A percentile compares a stretch with the other conserved stretches of the same genome.
These are phyloP conservation scores for Stenoptilia bipunctidactyla DNA, from an alignment of 2,888 invertebrate species.

Conservation along the genomic window DNA sequence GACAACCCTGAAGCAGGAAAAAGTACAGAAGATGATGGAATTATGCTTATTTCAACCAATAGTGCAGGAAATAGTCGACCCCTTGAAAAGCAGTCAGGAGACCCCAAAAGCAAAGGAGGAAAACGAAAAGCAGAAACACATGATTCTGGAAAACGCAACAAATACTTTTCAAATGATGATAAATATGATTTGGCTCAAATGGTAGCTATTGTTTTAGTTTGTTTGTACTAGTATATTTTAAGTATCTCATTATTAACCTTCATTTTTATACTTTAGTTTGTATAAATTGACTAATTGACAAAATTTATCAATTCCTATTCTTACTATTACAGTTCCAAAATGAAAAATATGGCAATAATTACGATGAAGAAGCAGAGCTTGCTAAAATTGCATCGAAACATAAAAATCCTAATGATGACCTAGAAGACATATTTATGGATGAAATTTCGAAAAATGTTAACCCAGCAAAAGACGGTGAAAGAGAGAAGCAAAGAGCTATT, in stretches of 20 bases:
- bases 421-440: constrained; percentile 89
- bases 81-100: constrained; percentile 50
- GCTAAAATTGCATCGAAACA: constrained; percentile 78
- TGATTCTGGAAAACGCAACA: constrained; percentile 76
- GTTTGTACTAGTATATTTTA: neutral
- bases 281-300: neutral
- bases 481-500: constrained; percentile 76
- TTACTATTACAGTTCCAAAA: constrained; percentile 74
- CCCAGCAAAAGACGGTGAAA: constrained; percentile 71
- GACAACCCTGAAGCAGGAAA: constrained; percentile 40
- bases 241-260: constrained; percentile 2
- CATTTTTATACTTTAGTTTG: constrained; percentile 5
- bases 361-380: constrained; percentile 86
- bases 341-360: constrained; percentile 84
- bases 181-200: constrained; percentile 87
- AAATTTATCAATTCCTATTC: neutral
- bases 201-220: constrained; percentile 58
- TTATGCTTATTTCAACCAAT: constrained; percentile 79
- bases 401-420: constrained; percentile 77
- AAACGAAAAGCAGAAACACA: constrained; percentile 80
- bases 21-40: constrained; percentile 54
- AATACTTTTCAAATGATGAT: constrained; percentile 93
- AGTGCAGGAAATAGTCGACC: constrained; percentile 78
- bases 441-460: constrained; percentile 78
- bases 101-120: constrained; percentile 47